Evolutionary conservation across 2,797 vertebrate genomes (phyloP).

Genomic region (Chiroxiphia lanceolata): DNA sequence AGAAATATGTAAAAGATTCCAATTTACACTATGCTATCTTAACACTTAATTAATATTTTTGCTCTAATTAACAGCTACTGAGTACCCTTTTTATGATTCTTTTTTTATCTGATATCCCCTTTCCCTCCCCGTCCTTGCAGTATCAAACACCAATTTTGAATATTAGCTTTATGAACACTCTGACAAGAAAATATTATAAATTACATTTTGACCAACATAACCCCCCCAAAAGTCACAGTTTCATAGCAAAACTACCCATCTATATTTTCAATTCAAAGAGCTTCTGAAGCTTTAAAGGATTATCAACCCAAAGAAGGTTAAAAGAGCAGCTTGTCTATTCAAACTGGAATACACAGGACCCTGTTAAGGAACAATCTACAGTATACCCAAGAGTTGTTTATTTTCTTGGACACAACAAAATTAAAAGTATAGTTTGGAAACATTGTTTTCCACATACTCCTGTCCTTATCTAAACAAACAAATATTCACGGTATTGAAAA

Average conservation of each 20-base stretch:
- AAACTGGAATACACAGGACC: background rate
- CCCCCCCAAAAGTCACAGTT: background rate
- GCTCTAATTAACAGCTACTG: slow-evolving; percentile 41
- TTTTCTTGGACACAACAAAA: background rate
- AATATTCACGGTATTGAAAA: background rate
- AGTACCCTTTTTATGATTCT: background rate
- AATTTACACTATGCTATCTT: slow-evolving; percentile 10
- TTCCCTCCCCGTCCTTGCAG: background rate
- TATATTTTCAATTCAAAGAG: background rate
- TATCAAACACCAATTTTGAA: background rate
- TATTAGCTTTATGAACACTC: background rate
- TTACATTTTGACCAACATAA: background rate
- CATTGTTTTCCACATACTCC: background rate
- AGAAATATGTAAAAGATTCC: slow-evolving; percentile 37
- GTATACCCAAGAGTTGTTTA: background rate
- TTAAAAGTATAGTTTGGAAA: background rate
- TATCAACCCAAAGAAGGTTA: background rate
- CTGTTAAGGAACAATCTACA: background rate
- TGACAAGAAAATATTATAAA: background rate
- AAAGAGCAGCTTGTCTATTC: background rate
- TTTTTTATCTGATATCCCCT: background rate
- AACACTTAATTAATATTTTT: slow-evolving; percentile 59
- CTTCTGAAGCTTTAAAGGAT: background rate
- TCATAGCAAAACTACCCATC: background rate
- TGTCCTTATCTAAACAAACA: background rate